These are phyloP conservation scores for Drosophila saltans DNA, from an alignment of 1,140 invertebrate genomes.

Conservation along the genomic window DNA sequence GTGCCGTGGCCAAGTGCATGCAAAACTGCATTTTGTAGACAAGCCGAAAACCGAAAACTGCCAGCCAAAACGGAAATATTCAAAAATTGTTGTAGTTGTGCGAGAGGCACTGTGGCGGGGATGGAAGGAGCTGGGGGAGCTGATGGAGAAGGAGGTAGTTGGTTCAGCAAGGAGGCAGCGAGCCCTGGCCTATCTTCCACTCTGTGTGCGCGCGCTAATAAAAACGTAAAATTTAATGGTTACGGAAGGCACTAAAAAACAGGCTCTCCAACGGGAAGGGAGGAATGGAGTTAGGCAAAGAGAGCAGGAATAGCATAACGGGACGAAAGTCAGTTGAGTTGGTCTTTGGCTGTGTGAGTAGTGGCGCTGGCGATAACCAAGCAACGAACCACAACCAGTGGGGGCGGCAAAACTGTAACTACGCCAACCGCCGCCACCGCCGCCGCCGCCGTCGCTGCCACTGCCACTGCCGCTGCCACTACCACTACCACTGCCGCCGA, in stretches of 20 bases:
- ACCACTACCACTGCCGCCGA: conserved; percentile 49
- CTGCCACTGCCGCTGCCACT: conserved; percentile 32
- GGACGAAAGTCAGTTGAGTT: conserved; percentile 49
- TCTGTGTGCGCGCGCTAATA: conserved; percentile 65
- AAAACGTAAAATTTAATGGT: conserved; percentile 82
- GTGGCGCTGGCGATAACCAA: conserved; percentile 74
- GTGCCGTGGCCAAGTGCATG: conserved; percentile 62
- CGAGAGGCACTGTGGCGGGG: not conserved
- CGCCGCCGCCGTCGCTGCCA: conserved; percentile 4
- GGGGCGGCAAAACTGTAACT: conserved; percentile 65
- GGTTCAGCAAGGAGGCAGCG: not conserved
- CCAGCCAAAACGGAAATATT: conserved; percentile 79
- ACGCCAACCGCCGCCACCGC: conserved; percentile 58
- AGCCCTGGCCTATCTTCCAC: conserved; percentile 36
- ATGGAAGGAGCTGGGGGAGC: not conserved
- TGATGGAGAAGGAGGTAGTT: not conserved
- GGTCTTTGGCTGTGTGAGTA: conserved; percentile 51
- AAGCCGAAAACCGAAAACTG: conserved; percentile 68
- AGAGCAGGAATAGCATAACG: not conserved
- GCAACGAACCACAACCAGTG: conserved; percentile 73
- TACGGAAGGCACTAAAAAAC: conserved; percentile 82
- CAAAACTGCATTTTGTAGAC: conserved; percentile 79
- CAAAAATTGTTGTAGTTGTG: conserved; percentile 67
- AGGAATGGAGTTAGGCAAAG: not conserved
- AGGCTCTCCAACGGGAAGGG: conserved; percentile 71